phyloP scores from a whole-genome alignment of 1,140 invertebrate species.

The Nautilus pompilius region DNA sequence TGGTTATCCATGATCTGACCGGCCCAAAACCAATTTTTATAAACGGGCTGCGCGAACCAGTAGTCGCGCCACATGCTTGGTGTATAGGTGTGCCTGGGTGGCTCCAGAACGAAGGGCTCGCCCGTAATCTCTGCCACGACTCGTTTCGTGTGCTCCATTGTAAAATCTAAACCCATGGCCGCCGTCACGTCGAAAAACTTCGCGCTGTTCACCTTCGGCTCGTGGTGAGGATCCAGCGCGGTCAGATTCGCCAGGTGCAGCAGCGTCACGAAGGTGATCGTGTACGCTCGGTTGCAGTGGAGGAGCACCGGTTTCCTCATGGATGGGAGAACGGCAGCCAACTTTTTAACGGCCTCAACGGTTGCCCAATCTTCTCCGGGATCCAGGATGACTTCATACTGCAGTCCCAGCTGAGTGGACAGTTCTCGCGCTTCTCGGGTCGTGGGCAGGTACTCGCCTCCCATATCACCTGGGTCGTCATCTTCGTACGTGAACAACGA shows the following conservation, averaged over 20 bases:
- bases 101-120: conserved; percentile 23
- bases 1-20: conserved; percentile 37
- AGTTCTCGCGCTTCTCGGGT: conserved; percentile 21
- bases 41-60: conserved; percentile 39
- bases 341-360: conserved; percentile 27
- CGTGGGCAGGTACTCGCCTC: conserved; percentile 29
- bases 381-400: conserved; percentile 25
- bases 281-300: conserved; percentile 35
- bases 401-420: conserved; percentile 20
- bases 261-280: conserved; percentile 36
- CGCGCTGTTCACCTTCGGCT: conserved; percentile 24
- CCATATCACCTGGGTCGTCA: conserved; percentile 21
- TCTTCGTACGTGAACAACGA: conserved; percentile 32
- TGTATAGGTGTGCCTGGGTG: conserved; percentile 22
- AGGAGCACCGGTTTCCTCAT: conserved; percentile 30
- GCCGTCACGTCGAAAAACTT: conserved; percentile 33
- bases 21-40: conserved; percentile 38
- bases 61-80: conserved; percentile 35
- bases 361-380: conserved; percentile 28
- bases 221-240: conserved; percentile 9
- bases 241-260: conserved; percentile 35
- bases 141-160: conserved; percentile 21
- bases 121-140: conserved; percentile 31
- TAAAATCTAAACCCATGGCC: conserved; percentile 39
- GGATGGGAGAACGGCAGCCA: conserved; percentile 17